Conservation (phyloP, 2,113 vertebrate genomes). For the Romanogobio albipinnatus region DNA sequence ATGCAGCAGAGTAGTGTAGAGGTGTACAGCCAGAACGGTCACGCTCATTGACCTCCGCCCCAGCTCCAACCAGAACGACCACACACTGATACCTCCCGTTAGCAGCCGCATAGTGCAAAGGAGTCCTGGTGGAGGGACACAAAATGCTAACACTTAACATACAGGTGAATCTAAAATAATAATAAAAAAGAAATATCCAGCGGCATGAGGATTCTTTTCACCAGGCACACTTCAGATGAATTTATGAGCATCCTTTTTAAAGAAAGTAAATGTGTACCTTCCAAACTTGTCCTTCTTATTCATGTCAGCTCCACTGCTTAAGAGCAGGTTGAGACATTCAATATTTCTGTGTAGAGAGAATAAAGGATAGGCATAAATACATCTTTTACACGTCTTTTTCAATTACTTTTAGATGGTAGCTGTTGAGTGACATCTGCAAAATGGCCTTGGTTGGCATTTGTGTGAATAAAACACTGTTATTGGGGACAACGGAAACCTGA, state of each 20-base stretch:
- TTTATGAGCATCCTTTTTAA: not conserved
- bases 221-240: not conserved
- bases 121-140: slow-evolving; percentile 76
- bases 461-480: not conserved
- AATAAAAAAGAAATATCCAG: not conserved
- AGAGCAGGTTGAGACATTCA: slow-evolving; percentile 94
- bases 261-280: slow-evolving; percentile 73
- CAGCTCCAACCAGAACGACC: slow-evolving; percentile 85
- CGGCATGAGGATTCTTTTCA: not conserved
- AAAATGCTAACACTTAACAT: not conserved
- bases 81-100: slow-evolving; percentile 93
- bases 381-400: not conserved
- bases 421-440: not conserved
- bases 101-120: slow-evolving; percentile 94
- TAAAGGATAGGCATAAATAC: not conserved
- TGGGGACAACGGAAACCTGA: not conserved
- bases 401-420: not conserved
- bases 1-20: slow-evolving; percentile 94
- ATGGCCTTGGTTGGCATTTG: slow-evolving; percentile 17
- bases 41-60: slow-evolving; percentile 85
- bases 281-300: slow-evolving; percentile 91
- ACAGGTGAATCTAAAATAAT: not conserved
- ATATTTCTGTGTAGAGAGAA: slow-evolving; percentile 79
- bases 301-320: slow-evolving; percentile 88
- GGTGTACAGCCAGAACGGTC: slow-evolving; percentile 92